Percentiles rank a stretch among this genome's conserved stretches.
Evolutionary conservation across 2,888 invertebrate species (phyloP).

Genomic region (Epinotia bilunana): DNA sequence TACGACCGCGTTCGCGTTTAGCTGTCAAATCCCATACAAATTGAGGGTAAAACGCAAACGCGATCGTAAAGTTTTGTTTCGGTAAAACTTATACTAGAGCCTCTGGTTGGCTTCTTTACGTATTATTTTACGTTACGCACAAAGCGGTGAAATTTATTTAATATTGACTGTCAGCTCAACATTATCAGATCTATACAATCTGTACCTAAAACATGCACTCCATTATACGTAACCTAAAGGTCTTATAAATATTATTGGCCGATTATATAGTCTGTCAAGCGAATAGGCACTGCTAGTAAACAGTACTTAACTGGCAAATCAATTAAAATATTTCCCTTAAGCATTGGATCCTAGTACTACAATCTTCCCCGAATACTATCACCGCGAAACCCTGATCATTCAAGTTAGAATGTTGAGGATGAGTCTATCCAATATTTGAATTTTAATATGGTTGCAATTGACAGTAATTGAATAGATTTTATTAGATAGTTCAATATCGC

Average conservation of each 20-base stretch:
- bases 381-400: slow-evolving; percentile 28
- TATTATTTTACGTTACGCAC: neutral
- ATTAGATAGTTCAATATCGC: neutral
- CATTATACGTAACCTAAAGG: slow-evolving; percentile 17
- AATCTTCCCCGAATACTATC: slow-evolving; percentile 12
- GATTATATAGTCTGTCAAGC: slow-evolving; percentile 34
- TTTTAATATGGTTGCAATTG: slow-evolving; percentile 6
- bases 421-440: slow-evolving; percentile 13
- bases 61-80: no score
- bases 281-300: slow-evolving; percentile 18
- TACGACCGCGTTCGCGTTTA: no score
- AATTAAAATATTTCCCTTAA: slow-evolving; percentile 19
- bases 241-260: slow-evolving; percentile 28
- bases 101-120: slow-evolving; percentile 8
- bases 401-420: slow-evolving; percentile 29
- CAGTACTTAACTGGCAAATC: slow-evolving; percentile 33
- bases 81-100: no score
- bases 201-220: neutral
- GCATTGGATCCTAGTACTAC: slow-evolving; percentile 28
- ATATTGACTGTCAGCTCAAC: neutral
- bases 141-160: neutral
- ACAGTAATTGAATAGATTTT: slow-evolving; percentile 1
- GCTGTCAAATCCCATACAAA: no score
- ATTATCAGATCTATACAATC: neutral
- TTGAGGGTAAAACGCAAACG: no score